Percentiles rank a stretch among this genome's conserved stretches.
phyloP scores from a whole-genome alignment of 2,113 vertebrate genomes.

The Sturnira hondurensis region DNA sequence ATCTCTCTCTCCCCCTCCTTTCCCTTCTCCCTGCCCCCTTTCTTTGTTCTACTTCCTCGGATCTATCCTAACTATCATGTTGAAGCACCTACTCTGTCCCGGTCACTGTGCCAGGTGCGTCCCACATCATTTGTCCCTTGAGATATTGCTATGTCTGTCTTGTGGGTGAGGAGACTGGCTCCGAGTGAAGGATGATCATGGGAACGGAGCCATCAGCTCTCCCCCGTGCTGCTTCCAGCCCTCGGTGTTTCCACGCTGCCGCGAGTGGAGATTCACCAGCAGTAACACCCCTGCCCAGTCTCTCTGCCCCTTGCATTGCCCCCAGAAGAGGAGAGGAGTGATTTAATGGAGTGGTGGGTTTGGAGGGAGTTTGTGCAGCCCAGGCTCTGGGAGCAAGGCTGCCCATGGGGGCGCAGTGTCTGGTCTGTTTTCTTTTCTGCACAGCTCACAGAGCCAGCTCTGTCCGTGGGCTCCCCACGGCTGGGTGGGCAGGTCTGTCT shows the following conservation, averaged over 20 bases:
- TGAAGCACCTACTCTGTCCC: slow-evolving; percentile 5
- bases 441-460: neutral
- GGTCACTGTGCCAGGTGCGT: neutral
- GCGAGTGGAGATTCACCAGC: neutral
- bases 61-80: neutral
- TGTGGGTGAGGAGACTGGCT: neutral
- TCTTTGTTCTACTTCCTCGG: neutral
- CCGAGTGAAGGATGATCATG: neutral
- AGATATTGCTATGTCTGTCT: neutral
- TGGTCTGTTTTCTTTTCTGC: neutral
- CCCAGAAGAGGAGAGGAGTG: neutral
- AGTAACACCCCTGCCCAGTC: neutral
- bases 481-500: neutral
- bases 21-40: neutral
- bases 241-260: neutral
- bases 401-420: neutral
- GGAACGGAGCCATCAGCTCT: neutral
- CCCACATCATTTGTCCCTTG: neutral
- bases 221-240: neutral
- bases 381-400: neutral
- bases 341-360: neutral
- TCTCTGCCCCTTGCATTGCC: no score
- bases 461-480: neutral
- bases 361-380: neutral
- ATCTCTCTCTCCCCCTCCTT: neutral